A percentile compares a stretch with the other conserved stretches of the same genome.
Conservation (phyloP, 2,888 invertebrate genomes). For the Cataglyphis cursor region DNA sequence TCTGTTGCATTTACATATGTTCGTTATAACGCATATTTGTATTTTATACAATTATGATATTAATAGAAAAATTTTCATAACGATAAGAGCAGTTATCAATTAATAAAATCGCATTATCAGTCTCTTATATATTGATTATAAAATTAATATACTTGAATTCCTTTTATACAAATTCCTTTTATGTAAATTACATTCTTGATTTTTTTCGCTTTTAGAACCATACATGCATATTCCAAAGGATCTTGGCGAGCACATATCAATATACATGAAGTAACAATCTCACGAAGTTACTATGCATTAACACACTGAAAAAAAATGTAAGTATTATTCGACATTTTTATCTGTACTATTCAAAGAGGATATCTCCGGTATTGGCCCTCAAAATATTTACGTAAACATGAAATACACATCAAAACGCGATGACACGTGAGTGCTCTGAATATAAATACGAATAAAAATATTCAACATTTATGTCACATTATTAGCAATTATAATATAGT, state of each 20-base stretch:
- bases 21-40: background rate
- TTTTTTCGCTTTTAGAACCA: conserved; percentile 12
- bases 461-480: background rate
- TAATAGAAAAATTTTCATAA: conserved; percentile 25
- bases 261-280: conserved; percentile 15
- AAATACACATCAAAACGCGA: background rate
- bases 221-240: conserved; percentile 6
- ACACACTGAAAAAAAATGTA: conserved; percentile 7
- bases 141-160: background rate
- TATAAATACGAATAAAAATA: background rate
- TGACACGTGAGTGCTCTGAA: background rate
- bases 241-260: background rate
- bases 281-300: background rate
- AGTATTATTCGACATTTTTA: conserved; percentile 14
- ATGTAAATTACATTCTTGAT: background rate
- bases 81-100: background rate
- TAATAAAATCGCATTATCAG: background rate
- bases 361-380: conserved; percentile 70
- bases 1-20: conserved; percentile 12
- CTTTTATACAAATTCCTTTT: background rate
- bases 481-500: background rate
- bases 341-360: conserved; percentile 65
- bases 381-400: conserved; percentile 20
- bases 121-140: background rate
- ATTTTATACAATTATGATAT: conserved; percentile 32